phyloP scores from a whole-genome alignment of 2,888 invertebrate species.

The Cremastinae sp. region DNA sequence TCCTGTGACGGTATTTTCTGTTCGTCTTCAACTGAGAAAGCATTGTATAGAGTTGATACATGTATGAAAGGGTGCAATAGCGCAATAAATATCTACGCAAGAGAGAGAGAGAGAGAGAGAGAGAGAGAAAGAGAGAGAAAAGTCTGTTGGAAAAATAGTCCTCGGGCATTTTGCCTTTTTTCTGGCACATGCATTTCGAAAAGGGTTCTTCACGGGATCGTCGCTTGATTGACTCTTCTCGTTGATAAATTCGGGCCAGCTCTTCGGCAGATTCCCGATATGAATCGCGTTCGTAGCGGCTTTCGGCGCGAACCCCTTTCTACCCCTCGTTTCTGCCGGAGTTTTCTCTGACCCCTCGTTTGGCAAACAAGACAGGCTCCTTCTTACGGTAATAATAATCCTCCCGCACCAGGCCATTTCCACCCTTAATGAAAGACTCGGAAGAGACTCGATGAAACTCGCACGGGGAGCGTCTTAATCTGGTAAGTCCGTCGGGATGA shows the following conservation, averaged over 20 bases:
- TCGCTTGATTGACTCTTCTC: conserved; percentile 62
- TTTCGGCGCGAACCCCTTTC: conserved; percentile 68
- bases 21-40: no score
- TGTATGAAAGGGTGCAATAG: no score
- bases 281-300: conserved; percentile 61
- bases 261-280: conserved; percentile 47
- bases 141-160: conserved; percentile 3
- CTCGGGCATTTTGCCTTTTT: conserved; percentile 33
- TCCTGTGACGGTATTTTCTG: no score
- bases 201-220: conserved; percentile 47
- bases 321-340: conserved; percentile 27
- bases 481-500: conserved; percentile 77
- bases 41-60: no score
- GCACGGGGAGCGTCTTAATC: conserved; percentile 74
- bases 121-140: conserved; percentile 64
- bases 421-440: conserved; percentile 80
- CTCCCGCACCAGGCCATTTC: conserved; percentile 63
- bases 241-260: conserved; percentile 61
- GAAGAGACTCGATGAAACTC: conserved; percentile 79
- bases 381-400: conserved; percentile 78
- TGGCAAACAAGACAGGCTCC: conserved; percentile 76
- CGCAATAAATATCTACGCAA: conserved; percentile 79
- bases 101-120: conserved; percentile 74
- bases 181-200: conserved; percentile 24
- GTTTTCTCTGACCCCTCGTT: conserved; percentile 70